These are phyloP conservation scores for Mormoops blainvillei DNA, from an alignment of 2,113 vertebrate species.

Conservation along the genomic window DNA sequence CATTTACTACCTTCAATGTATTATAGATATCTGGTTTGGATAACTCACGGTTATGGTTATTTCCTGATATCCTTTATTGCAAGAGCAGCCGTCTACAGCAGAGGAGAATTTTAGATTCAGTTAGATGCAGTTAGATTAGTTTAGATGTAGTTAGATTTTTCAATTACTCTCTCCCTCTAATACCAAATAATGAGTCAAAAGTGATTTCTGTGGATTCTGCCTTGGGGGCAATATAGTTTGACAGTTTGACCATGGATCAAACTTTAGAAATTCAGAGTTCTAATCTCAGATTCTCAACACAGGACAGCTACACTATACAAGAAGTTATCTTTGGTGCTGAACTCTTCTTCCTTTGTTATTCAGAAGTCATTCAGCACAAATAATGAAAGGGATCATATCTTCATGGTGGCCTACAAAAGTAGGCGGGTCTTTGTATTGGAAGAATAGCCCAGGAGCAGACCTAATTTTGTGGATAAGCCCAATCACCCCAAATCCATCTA, in stretches of 20 bases:
- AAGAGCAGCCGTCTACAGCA: background rate
- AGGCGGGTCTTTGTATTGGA: background rate
- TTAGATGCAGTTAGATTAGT: too few species aligned
- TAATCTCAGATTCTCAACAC: background rate
- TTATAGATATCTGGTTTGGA: background rate
- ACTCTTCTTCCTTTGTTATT: background rate
- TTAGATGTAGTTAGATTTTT: background rate
- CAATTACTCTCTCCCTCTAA: background rate
- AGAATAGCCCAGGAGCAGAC: background rate
- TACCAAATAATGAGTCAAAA: background rate
- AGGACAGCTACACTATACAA: background rate
- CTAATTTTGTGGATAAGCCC: background rate
- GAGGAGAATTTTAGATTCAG: too few species aligned
- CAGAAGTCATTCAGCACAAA: background rate
- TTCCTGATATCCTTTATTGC: background rate
- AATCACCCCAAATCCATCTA: background rate
- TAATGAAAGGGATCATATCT: background rate
- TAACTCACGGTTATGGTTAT: background rate
- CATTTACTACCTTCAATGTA: background rate
- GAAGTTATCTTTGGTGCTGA: background rate
- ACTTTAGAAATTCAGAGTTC: slow-evolving; percentile 6
- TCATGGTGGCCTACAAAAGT: background rate
- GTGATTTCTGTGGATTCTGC: background rate
- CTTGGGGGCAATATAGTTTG: background rate
- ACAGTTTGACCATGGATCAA: background rate